These are phyloP conservation scores for Oreochromis spilurus DNA, from an alignment of 2,113 vertebrate genomes.

Conservation along the genomic window DNA sequence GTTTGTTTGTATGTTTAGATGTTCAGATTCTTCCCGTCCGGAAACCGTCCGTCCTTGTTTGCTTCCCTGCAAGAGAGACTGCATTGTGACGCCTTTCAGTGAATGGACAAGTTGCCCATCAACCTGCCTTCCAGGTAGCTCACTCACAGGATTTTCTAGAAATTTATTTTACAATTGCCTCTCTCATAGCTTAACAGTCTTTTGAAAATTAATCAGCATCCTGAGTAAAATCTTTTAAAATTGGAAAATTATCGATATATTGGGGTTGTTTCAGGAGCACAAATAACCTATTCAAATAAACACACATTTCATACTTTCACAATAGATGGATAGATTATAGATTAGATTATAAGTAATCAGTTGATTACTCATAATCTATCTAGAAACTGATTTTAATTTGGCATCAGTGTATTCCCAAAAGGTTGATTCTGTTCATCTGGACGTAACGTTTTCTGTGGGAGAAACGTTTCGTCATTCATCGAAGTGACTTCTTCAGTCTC, in stretches of 20 bases:
- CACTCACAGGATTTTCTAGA: not conserved
- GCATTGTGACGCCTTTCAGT: slow-evolving; percentile 89
- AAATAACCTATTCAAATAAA: not conserved
- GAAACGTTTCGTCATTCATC: not conserved
- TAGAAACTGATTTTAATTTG: not conserved
- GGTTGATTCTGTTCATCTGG: not conserved
- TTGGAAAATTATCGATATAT: not conserved
- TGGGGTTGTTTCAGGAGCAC: not conserved
- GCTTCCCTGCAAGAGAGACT: slow-evolving; percentile 88
- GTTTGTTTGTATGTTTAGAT: slow-evolving; percentile 69
- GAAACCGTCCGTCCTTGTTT: slow-evolving; percentile 77
- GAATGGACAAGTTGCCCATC: slow-evolving; percentile 89
- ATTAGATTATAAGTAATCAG: not conserved
- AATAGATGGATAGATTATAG: not conserved
- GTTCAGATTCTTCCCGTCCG: slow-evolving; percentile 83
- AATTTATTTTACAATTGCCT: not conserved
- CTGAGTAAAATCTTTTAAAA: not conserved
- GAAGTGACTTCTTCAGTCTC: not conserved
- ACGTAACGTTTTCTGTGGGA: not conserved
- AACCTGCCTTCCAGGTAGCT: slow-evolving; percentile 80
- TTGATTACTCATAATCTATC: not conserved
- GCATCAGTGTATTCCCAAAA: not conserved
- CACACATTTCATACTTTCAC: not conserved
- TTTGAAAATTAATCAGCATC: not conserved
- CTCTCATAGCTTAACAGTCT: not conserved